Evolutionary conservation across 2,113 vertebrate genomes (phyloP), one percentile per base, ranked within the genome.

Genomic region (Hippocampus abdominalis): DNA sequence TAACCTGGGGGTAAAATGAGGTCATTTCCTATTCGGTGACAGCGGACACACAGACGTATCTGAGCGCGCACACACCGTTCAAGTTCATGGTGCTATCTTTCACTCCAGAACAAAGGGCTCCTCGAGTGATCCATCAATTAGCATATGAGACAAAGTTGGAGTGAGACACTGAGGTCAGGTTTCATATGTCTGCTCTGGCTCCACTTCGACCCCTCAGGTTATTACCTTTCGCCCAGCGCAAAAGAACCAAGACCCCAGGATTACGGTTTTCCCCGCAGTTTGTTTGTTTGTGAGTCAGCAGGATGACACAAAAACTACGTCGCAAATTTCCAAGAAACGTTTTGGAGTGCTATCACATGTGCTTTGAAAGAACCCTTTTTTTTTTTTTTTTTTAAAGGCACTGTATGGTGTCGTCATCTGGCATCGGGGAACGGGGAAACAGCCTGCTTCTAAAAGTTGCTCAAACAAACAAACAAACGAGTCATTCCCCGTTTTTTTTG

Each of bases 1-100:
- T 85, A 87, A 87, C 88, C 82, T 78, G 73, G 73, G 88, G 89
- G 89, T 90, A 89, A 82, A 71, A 81, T 89, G 78, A 88, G 91
- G 91, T 92, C 87, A 92, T 89, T 92, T 92, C 91, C 92, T 90
- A 59, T 75, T 87, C 76, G 81, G 84, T 85, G 88, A 90, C 86
- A 88, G 87, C 85, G 83, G 82, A 80, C 84, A 87, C 53, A 62
- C 75, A 80, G 74, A 84, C 81, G 65, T 46, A 66, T 78, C 72
- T 64, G 56, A 5, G 48, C 20, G 54, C 46, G 8, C 73, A 73
- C 78, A 73, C 71, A 72, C 79, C 60, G 63, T 70, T 77, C 40
- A 44, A 69, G 71, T 39, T 80, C 44, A 66, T 64, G 72, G 68
- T 82, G 81, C 84, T 42, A 88, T 88, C 87, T 85, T 86, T 89